Conservation (phyloP, 2,113 vertebrate genomes). For the Leptodactylus fuscus region DNA sequence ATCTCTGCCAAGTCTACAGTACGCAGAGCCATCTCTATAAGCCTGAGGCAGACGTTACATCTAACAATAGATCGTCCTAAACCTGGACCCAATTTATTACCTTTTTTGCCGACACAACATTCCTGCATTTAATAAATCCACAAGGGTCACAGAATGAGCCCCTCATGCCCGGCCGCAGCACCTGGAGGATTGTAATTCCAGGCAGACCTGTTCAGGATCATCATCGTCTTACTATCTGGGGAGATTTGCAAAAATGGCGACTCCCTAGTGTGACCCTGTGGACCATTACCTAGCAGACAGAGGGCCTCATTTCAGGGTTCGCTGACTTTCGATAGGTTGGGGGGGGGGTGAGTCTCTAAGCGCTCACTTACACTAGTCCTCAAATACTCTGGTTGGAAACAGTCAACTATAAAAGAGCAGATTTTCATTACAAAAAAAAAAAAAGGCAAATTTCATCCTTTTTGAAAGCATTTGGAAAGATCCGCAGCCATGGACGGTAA, state of each 20-base stretch:
- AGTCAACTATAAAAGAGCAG: constrained; percentile 6
- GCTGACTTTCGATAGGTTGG: not conserved
- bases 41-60: too few species aligned
- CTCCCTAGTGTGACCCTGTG: not conserved
- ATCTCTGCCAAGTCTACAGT: too few species aligned
- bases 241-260: not conserved
- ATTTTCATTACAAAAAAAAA: constrained; percentile 2
- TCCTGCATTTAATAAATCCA: too few species aligned
- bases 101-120: too few species aligned
- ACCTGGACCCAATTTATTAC: too few species aligned
- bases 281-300: not conserved
- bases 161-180: not conserved
- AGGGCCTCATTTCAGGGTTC: not conserved
- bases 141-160: not conserved
- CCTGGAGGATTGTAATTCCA: not conserved
- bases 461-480: constrained; percentile 13
- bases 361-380: not conserved
- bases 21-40: too few species aligned
- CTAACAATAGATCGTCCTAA: too few species aligned
- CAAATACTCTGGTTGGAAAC: not conserved
- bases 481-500: constrained; percentile 10
- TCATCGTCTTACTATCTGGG: not conserved
- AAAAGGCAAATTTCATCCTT: not conserved
- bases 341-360: not conserved
- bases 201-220: not conserved